phyloP scores from a whole-genome alignment of 2,113 vertebrate genomes.

The Tringa solitaria region DNA sequence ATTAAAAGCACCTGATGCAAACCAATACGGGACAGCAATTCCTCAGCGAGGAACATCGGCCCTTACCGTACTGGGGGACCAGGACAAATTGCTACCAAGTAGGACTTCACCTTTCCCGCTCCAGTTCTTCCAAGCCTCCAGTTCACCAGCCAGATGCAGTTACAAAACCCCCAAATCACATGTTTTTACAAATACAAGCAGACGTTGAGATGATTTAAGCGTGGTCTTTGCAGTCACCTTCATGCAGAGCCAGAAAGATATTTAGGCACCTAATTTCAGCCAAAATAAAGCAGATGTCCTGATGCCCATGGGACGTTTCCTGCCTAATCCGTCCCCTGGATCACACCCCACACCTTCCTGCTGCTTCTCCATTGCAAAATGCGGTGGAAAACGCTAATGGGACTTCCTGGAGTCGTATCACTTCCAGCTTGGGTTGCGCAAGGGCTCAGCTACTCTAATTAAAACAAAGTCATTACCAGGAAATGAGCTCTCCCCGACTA shows the following conservation, averaged over 20 bases:
- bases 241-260: not conserved
- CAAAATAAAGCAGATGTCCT: not conserved
- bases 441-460: not conserved
- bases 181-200: not conserved
- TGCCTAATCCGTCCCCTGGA: not conserved
- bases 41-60: not conserved
- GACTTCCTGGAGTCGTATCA: not conserved
- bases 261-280: not conserved
- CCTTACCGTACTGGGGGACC: accelerated
- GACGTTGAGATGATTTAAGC: not conserved
- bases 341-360: not conserved
- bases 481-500: not conserved
- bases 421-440: not conserved
- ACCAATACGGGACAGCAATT: not conserved
- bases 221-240: not conserved
- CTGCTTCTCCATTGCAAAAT: not conserved
- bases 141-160: not conserved
- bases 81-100: not conserved
- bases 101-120: not conserved
- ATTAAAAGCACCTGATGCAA: not conserved
- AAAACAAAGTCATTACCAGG: not conserved
- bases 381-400: accelerated
- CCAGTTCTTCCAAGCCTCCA: not conserved
- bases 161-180: not conserved
- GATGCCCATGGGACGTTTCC: not conserved